Percentiles rank a stretch among this genome's conserved stretches.
phyloP scores from a whole-genome alignment of 1,140 invertebrate genomes.

The Ceratosolen fusciceps region DNA sequence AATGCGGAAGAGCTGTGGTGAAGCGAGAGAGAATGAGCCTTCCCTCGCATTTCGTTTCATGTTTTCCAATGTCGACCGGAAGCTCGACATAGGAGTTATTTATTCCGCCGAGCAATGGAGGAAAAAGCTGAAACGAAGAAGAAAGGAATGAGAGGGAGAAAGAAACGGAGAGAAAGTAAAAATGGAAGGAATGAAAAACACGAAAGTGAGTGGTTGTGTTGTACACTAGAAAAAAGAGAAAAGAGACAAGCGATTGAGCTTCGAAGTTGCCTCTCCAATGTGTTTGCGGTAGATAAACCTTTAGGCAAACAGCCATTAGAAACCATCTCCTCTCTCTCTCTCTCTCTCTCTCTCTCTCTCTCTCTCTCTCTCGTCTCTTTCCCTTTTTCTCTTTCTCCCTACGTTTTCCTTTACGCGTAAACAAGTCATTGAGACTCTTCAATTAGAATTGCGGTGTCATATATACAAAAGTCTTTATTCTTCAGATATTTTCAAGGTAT shows the following conservation, averaged over 20 bases:
- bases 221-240: slow-evolving; percentile 40
- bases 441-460: slow-evolving; percentile 19
- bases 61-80: slow-evolving; percentile 59
- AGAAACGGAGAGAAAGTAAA: slow-evolving; percentile 9
- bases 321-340: neutral
- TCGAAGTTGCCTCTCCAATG: slow-evolving; percentile 55
- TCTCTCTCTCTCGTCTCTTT: neutral
- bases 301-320: slow-evolving; percentile 56
- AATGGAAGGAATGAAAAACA: slow-evolving; percentile 42
- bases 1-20: neutral
- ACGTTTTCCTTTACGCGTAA: neutral
- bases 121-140: slow-evolving; percentile 45
- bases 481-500: neutral
- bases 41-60: slow-evolving; percentile 42
- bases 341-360: slow-evolving; percentile 28
- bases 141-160: neutral
- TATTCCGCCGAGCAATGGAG: slow-evolving; percentile 56
- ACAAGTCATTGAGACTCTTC: neutral
- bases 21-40: neutral
- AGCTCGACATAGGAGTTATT: slow-evolving; percentile 63
- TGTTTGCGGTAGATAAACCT: slow-evolving; percentile 64
- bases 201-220: slow-evolving; percentile 23
- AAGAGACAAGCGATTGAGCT: slow-evolving; percentile 50
- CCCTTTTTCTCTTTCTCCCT: slow-evolving; percentile 26
- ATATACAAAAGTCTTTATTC: neutral